Conservation (phyloP, 2,797 vertebrate species). For the Streptopelia turtur region DNA sequence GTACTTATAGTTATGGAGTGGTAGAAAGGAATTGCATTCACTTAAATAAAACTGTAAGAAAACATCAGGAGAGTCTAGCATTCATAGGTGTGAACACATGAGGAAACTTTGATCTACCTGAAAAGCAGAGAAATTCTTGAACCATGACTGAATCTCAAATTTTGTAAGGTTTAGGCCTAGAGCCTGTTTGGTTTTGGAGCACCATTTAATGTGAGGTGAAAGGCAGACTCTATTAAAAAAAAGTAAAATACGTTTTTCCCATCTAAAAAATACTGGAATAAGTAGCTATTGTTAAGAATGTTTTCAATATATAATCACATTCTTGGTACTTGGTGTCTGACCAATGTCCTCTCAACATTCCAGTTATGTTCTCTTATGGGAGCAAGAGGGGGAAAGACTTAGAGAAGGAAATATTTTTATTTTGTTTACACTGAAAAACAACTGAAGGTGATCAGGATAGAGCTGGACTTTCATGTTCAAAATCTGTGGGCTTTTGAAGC, state of each 20-base stretch:
- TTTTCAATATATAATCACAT: background rate
- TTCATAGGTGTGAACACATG: background rate
- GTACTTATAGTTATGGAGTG: background rate
- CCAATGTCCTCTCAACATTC: background rate
- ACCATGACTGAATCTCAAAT: background rate
- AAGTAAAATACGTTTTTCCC: background rate
- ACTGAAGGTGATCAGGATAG: background rate
- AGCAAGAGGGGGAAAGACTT: background rate
- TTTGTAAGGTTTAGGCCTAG: background rate
- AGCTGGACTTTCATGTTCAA: background rate
- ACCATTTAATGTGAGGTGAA: background rate
- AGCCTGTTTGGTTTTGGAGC: background rate
- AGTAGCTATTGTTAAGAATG: background rate
- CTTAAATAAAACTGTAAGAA: background rate
- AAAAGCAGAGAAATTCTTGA: background rate
- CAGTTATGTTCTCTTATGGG: background rate
- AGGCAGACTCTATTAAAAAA: background rate
- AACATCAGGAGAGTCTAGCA: background rate
- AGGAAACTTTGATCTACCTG: background rate
- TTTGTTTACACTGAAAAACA: background rate
- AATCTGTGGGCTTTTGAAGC: background rate
- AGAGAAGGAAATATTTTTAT: background rate
- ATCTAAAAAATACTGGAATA: background rate
- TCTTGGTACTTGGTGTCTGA: background rate
- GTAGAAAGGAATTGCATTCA: background rate